Conservation (phyloP, 2,797 vertebrate species). For the Perodicticus potto region DNA sequence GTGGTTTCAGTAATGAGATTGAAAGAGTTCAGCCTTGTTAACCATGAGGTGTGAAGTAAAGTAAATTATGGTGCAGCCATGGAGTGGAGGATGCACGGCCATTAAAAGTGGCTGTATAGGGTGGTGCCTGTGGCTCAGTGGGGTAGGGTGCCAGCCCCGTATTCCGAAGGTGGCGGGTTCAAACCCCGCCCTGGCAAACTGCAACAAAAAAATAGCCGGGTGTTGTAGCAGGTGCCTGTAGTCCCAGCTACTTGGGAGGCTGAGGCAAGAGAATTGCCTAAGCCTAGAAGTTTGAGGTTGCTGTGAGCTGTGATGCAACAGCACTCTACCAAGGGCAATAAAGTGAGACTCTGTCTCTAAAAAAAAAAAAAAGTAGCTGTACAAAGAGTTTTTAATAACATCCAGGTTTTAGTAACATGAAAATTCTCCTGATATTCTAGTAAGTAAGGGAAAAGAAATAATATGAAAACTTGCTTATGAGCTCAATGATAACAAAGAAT, state of each 20-base stretch:
- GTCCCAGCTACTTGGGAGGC: too few relatives aligned
- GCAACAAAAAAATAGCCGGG: too few relatives aligned
- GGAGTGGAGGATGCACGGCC: not conserved
- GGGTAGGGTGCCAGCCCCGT: too few relatives aligned
- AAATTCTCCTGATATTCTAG: not conserved
- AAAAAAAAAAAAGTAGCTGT: not conserved
- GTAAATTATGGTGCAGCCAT: not conserved
- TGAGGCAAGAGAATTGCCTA: too few relatives aligned
- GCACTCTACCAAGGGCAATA: too few relatives aligned
- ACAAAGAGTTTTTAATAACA: not conserved
- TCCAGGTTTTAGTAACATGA: not conserved
- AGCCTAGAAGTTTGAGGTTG: too few relatives aligned
- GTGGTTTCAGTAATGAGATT: not conserved
- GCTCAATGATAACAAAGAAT: not conserved
- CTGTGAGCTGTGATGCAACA: too few relatives aligned
- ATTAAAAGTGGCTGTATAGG: not conserved
- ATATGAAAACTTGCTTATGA: not conserved
- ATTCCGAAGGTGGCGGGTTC: too few relatives aligned
- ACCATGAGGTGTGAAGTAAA: not conserved
- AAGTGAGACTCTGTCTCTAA: too few relatives aligned
- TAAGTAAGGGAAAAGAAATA: not conserved
- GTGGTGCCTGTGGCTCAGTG: too few relatives aligned
- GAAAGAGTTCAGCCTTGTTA: not conserved
- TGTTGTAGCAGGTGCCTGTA: too few relatives aligned
- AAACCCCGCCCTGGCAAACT: too few relatives aligned